Conservation (phyloP, 37 sponge, comb jelly and placozoan genomes). For the Hexactinellida sp. region DNA sequence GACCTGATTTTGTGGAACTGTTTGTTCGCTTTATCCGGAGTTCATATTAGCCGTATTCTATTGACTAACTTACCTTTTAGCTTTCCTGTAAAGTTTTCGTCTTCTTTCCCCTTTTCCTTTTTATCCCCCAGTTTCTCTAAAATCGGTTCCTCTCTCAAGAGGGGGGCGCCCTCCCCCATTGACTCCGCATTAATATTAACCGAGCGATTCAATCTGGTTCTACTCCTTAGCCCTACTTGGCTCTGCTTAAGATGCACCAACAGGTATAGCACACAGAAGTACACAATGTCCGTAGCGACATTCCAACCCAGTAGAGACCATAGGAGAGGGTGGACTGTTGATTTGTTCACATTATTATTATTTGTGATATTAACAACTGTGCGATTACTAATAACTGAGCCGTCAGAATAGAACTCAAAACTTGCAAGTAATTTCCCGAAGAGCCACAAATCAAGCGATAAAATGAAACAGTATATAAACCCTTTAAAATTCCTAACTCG, state of each 20-base stretch:
- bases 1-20: too few relatives aligned
- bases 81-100: not conserved
- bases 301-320: conserved; percentile 31
- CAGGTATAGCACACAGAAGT: not conserved
- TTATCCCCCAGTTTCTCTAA: not conserved
- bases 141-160: conserved; percentile 9
- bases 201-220: not conserved
- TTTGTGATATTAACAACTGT: not conserved
- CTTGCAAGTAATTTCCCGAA: conserved; percentile 17
- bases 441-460: not conserved
- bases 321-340: conserved; percentile 25
- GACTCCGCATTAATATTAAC: not conserved
- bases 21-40: too few relatives aligned
- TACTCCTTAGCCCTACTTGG: not conserved
- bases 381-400: not conserved
- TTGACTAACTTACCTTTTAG: not conserved
- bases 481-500: not conserved
- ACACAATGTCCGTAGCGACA: not conserved
- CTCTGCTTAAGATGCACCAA: not conserved
- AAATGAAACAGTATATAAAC: not conserved
- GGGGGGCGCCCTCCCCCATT: not conserved
- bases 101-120: not conserved
- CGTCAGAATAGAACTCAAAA: conserved; percentile 28
- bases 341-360: not conserved
- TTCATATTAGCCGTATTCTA: not conserved